Conservation (phyloP, 2,888 invertebrate species). For the Cenopis cana region DNA sequence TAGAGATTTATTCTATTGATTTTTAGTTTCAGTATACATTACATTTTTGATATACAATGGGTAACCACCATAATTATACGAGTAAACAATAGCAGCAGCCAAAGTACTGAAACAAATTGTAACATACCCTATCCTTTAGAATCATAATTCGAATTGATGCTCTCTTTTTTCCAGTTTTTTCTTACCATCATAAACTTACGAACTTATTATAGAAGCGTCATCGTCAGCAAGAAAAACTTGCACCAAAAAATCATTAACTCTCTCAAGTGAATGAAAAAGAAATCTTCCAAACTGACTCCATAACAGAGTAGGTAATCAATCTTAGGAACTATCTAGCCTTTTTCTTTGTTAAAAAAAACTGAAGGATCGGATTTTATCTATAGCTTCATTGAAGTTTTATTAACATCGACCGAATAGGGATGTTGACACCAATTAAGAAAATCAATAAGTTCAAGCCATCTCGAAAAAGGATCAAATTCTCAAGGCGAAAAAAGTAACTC, state of each 20-base stretch:
- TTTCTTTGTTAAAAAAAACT: not conserved
- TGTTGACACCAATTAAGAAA: too few species aligned
- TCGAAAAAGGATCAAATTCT: too few species aligned
- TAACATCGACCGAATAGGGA: not conserved
- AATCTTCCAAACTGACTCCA: not conserved
- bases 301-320: conserved; percentile 1
- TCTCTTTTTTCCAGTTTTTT: not conserved
- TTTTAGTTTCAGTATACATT: too few species aligned
- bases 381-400: not conserved
- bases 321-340: not conserved
- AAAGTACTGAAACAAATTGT: too few species aligned
- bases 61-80: too few species aligned
- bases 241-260: not conserved
- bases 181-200: not conserved
- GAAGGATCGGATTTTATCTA: not conserved
- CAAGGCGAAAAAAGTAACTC: too few species aligned
- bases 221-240: not conserved
- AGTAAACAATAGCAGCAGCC: too few species aligned
- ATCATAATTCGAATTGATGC: not conserved
- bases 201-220: not conserved
- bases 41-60: too few species aligned
- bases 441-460: too few species aligned
- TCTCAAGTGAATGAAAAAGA: not conserved
- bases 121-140: too few species aligned
- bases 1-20: too few species aligned